These are phyloP conservation scores for Nothocercus julius DNA, from an alignment of 2,113 vertebrate genomes.

Conservation along the genomic window DNA sequence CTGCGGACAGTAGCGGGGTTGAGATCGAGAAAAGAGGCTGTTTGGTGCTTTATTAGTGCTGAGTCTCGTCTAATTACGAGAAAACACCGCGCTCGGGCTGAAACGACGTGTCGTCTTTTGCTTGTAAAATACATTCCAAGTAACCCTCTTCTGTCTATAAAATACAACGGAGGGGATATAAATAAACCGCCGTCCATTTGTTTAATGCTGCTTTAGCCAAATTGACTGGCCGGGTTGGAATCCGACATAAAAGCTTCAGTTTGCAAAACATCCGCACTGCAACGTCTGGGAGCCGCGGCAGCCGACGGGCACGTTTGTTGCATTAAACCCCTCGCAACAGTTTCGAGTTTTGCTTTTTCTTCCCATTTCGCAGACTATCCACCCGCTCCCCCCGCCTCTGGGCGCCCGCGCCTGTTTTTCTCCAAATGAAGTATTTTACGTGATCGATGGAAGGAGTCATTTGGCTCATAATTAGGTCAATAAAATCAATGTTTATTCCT, in stretches of 20 bases:
- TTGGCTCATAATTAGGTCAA: conserved; percentile 75
- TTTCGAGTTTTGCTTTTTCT: conserved; percentile 29
- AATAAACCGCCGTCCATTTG: conserved; percentile 64
- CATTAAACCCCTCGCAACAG: conserved; percentile 42
- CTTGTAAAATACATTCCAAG: conserved; percentile 53
- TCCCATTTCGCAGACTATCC: conserved; percentile 25
- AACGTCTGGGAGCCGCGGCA: conserved; percentile 61
- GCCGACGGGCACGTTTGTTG: conserved; percentile 46
- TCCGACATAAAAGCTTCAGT: conserved; percentile 65
- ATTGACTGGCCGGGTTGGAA: conserved; percentile 68
- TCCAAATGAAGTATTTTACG: conserved; percentile 69
- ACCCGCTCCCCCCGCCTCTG: conserved; percentile 53
- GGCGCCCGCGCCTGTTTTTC: conserved; percentile 58
- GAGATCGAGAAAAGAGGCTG: neutral
- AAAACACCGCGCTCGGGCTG: conserved; percentile 42
- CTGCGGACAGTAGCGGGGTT: conserved; percentile 4
- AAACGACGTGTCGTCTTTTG: conserved; percentile 48
- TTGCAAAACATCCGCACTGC: conserved; percentile 63
- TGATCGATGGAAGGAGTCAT: conserved; percentile 75
- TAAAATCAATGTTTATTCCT: conserved; percentile 74
- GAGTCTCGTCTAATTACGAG: conserved; percentile 45
- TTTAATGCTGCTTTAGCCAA: conserved; percentile 70
- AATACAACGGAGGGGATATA: neutral
- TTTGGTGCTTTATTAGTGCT: conserved; percentile 51
- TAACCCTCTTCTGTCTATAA: conserved; percentile 47